Evolutionary conservation across 2,797 vertebrate species (phyloP), one percentile per base, ranked within the genome.

Genomic region (Gallirallus australis): DNA sequence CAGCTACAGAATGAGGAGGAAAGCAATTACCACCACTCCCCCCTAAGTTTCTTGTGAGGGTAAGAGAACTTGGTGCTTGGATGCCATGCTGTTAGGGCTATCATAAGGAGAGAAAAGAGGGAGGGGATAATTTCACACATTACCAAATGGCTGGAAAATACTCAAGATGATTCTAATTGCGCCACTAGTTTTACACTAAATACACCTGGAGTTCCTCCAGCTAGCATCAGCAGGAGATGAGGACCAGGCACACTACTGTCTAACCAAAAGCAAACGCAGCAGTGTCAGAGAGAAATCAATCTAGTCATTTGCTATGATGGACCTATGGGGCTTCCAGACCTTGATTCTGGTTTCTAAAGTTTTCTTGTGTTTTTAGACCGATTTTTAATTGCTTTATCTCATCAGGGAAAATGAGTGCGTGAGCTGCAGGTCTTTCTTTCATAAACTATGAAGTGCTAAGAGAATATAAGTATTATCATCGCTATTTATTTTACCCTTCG

Each of bases 321-420:
- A 89, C 66, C 77, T 73, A 27, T 0, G 0, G 25, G 50, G 42
- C 42, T 48, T 23, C 6, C 54, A 72, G 63, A n/a, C 54, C 59
- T 63, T 72, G 59, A 78, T 72, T 86, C 33, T 35, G 33, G 20
- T 66, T 92, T 66, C 52, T 35, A 2, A 84, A 81, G 15, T 53
- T 53, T 86, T 79, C 70, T 19, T 66, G 28, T 60, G 39, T 1
- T 63, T 86, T 56, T 39, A 92, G 30, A 76, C 20, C 5, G n/a
- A 48, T 52, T 93, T 93, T 95, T 92, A 96, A 92, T 89, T 93
- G 95, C 59, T 93, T 96, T 79, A 37, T 45, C 56, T 88, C 86
- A 90, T 77, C 66, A 56, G 73, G 71, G 83, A 77, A 77, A 96
- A 86, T 21, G 72, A 70, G 4, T 12, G n/a, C 7, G 39, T 69